Evolutionary conservation across 2,888 invertebrate genomes (phyloP), one percentile per base, ranked within the genome.

Genomic region (Tigriopus californicus): DNA sequence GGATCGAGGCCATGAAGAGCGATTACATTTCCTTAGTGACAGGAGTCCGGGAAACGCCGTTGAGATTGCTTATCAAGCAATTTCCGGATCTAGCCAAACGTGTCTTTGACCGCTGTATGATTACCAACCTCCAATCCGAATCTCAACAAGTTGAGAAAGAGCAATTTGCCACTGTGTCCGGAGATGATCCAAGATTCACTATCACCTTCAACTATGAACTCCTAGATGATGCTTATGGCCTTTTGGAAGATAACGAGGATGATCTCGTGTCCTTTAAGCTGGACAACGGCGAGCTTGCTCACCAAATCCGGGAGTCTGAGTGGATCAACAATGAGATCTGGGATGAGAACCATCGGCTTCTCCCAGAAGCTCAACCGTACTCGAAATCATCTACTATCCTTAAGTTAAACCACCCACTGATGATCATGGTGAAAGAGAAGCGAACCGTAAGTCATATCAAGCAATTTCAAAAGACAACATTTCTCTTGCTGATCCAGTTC

Each of bases 181-280:
- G 61, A 8, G 67, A 67, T 22, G 64, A 66, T 53, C 63, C 63
- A 8, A 65, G 67, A 22, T 71, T 69, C 63, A 64, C 66, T 25
- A 67, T 73, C 42, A 70, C 68, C 0, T 75, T 73, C 64, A 70
- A 74, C 64, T 75, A 73, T 63, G 73, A 74, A 63, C 72, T 72
- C 55, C 65, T 75, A 53, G 75, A 75, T 64, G 75, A 75, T 64
- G 68, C 70, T 41, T 75, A 73, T 64, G 66, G 67, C 25, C 1
- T 61, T 10, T 13, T 18, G 12, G 53, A 60, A 1, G 54, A 48
- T 0, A 58, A 60, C 4, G 48, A 13, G 40, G 25, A 54, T 8
- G 1, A 56, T 41, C 18, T 51, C 20, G 33, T 54, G 2, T 42
- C 11, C 44, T 22, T 49, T 6, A 49, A 49, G 20, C 2, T 49